phyloP scores from a whole-genome alignment of 2,888 invertebrate genomes.

The Agelastica alni region DNA sequence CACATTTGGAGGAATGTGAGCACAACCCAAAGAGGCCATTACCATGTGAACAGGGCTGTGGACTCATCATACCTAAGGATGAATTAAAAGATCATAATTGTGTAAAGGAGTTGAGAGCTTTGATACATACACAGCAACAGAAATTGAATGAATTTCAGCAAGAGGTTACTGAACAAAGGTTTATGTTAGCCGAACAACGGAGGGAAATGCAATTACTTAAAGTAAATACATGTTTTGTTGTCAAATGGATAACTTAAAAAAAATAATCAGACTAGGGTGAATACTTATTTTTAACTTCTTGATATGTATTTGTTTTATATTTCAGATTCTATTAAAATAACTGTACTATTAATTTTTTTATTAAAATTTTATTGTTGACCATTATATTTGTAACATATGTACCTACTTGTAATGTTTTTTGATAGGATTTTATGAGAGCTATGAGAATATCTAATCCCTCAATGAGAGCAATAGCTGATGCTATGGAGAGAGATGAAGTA shows the following conservation, averaged over 20 bases:
- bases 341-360: no score
- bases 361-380: slow-evolving; percentile 6
- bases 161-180: slow-evolving; percentile 82
- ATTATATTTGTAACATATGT: no score
- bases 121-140: slow-evolving; percentile 85
- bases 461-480: slow-evolving; percentile 89
- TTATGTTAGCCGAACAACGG: slow-evolving; percentile 87
- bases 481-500: slow-evolving; percentile 94
- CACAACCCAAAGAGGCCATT: slow-evolving; percentile 93
- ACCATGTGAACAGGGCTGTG: slow-evolving; percentile 92
- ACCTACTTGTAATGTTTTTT: no score
- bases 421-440: slow-evolving; percentile 87
- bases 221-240: no score
- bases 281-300: no score
- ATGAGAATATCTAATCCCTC: slow-evolving; percentile 91
- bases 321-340: no score
- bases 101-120: slow-evolving; percentile 80
- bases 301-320: no score
- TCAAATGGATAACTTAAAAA: no score
- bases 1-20: slow-evolving; percentile 90
- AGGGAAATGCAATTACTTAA: slow-evolving; percentile 86
- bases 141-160: slow-evolving; percentile 86
- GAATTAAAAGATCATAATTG: slow-evolving; percentile 94
- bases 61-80: slow-evolving; percentile 92
- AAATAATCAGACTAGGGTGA: no score